These are phyloP conservation scores for Sibirionetta formosa DNA, from an alignment of 2,797 vertebrate species.

Conservation along the genomic window DNA sequence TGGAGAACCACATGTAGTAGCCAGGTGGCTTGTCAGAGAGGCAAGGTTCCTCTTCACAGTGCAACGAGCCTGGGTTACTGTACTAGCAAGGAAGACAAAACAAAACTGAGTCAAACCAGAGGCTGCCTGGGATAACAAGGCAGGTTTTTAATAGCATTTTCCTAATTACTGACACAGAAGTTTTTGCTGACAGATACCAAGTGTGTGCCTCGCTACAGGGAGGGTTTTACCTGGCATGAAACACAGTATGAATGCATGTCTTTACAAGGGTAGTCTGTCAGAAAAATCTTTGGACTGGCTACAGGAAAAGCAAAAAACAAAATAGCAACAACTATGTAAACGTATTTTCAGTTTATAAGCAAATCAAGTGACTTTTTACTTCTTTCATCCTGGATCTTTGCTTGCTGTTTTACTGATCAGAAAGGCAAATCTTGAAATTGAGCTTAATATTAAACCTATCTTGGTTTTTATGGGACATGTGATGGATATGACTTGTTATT, in stretches of 20 bases:
- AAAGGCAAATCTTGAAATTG: background rate
- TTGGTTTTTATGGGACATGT: background rate
- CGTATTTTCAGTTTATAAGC: background rate
- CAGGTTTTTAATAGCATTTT: conserved; percentile 69
- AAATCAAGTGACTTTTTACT: background rate
- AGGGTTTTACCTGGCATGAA: conserved; percentile 61
- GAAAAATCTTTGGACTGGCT: conserved; percentile 1
- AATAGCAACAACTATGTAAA: background rate
- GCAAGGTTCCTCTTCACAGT: accelerated
- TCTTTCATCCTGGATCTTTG: background rate
- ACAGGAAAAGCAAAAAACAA: background rate
- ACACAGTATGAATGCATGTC: conserved; percentile 47
- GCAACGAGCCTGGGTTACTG: background rate
- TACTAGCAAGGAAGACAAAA: conserved; percentile 1
- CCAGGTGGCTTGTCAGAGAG: background rate
- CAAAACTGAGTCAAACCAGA: conserved; percentile 35
- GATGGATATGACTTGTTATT: background rate
- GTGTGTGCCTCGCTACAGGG: conserved; percentile 55
- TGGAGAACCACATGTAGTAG: background rate
- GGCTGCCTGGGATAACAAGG: conserved; percentile 60
- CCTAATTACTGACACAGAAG: conserved; percentile 67
- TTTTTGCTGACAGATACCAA: conserved; percentile 72
- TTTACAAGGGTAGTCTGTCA: conserved; percentile 55
- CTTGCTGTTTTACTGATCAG: background rate
- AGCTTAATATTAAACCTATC: background rate